Base-by-base conservation (phyloP, 2,888 invertebrate species). In the Barypeithes pellucidus region DNA sequence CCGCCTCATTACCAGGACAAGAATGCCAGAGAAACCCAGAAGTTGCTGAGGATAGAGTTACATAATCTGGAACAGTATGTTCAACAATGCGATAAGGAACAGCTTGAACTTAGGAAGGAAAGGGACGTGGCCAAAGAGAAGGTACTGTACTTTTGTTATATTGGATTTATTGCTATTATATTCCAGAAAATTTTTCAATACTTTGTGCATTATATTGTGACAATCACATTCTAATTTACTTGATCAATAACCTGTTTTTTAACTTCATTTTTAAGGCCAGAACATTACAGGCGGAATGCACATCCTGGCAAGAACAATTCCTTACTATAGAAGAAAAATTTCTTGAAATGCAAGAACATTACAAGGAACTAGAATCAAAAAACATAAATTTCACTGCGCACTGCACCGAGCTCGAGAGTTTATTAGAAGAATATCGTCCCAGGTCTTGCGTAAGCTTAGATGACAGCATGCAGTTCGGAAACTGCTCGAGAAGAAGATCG, bases 51-150 rank as follows among this genome's bases (percentile, higher is more conserved):
- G 29, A 86, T 85, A 22, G 89, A 91, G 81, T 84, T 91, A 36
- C 85, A 88, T 68, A 87, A 86, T 68, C 82, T 89, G 43, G 91
- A 91, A 79, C 84, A 87, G 52, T 87, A 88, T 36, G 84, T 91
- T 11, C 81, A 87, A 0, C 86, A 87, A 65, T 85, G 89, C 0
- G 88, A 89, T 76, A 84, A 83, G 57, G 88, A 89, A 77, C 81
- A 90, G 14, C 88, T 88, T n/a, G 87, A 89, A 67, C 81, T 89
- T 0, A 85, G 86, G 63, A 86, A 86, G 67, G 89, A 90, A 47
- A 88, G 89, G 63, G 89, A 90, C 67, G 77, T 80, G 1, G 85
- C 88, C 57, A 87, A 85, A 62, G 82, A 87, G 61, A 89, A 84
- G 75, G 84, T 84, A 80, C 2, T 5, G 4, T 8, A 33, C 8